These are phyloP conservation scores for Ophonus ardosiacus DNA, from an alignment of 2,888 invertebrate genomes.

Conservation along the genomic window DNA sequence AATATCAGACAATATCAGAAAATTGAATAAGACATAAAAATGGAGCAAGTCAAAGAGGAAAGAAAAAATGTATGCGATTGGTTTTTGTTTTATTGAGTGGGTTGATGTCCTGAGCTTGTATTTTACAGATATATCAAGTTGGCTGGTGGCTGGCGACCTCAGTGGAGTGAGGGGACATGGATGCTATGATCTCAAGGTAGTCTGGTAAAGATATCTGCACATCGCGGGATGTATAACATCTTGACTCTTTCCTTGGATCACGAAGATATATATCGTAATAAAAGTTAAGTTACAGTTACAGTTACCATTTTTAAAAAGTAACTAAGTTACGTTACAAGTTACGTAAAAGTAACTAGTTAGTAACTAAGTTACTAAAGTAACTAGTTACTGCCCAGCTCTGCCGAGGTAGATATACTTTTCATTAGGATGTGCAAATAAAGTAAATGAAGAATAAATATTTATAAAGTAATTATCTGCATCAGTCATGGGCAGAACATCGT, in stretches of 20 bases:
- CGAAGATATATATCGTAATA: neutral
- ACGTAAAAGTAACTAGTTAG: too few relatives aligned
- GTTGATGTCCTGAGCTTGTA: conserved; percentile 44
- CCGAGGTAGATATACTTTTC: too few relatives aligned
- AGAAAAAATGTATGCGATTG: conserved; percentile 4
- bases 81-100: conserved; percentile 33
- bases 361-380: too few relatives aligned
- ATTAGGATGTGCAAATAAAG: too few relatives aligned
- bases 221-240: conserved; percentile 36
- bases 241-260: conserved; percentile 6
- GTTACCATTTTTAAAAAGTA: too few relatives aligned
- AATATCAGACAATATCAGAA: conserved; percentile 19
- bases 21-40: conserved; percentile 29
- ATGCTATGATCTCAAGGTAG: conserved; percentile 62
- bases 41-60: conserved; percentile 19
- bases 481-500: too few relatives aligned
- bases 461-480: too few relatives aligned
- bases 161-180: conserved; percentile 41
- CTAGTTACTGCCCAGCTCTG: too few relatives aligned
- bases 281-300: too few relatives aligned
- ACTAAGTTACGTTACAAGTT: too few relatives aligned
- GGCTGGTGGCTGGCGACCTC: conserved; percentile 39
- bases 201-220: conserved; percentile 47
- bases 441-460: too few relatives aligned
- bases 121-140: conserved; percentile 41